Evolutionary conservation across 2,888 invertebrate species (phyloP).

Genomic region (Hyposoter didymator): DNA sequence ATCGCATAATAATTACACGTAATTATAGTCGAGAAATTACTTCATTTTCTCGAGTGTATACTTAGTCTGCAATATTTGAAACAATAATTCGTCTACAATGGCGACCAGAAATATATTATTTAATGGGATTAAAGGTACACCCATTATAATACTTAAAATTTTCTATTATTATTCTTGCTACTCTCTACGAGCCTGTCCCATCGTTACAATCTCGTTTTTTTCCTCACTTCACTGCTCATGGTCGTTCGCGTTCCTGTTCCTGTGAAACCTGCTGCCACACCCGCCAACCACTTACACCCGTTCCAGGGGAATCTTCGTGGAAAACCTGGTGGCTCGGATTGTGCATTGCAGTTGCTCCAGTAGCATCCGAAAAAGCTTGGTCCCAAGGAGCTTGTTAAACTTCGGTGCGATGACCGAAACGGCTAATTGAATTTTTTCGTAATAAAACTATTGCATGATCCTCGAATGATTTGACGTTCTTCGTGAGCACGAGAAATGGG

Average conservation of each 20-base stretch:
- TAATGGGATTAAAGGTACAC: background rate
- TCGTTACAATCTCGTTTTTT: too few relatives aligned
- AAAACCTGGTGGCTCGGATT: too few relatives aligned
- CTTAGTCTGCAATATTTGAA: background rate
- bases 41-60: constrained; percentile 9
- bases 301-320: too few relatives aligned
- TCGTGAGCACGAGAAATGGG: background rate
- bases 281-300: too few relatives aligned
- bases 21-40: constrained; percentile 4
- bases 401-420: background rate
- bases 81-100: background rate
- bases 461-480: background rate
- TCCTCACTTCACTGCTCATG: too few relatives aligned
- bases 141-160: background rate
- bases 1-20: constrained; percentile 4
- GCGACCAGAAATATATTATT: background rate
- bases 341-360: too few relatives aligned
- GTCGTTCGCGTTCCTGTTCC: too few relatives aligned
- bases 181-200: too few relatives aligned
- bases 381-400: background rate
- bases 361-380: background rate
- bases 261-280: too few relatives aligned
- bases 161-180: too few relatives aligned
- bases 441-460: background rate
- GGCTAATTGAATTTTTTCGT: background rate